Evolutionary conservation across 2,797 vertebrate genomes (phyloP), one percentile per base, ranked within the genome.

Genomic region (Chaunax sp.): DNA sequence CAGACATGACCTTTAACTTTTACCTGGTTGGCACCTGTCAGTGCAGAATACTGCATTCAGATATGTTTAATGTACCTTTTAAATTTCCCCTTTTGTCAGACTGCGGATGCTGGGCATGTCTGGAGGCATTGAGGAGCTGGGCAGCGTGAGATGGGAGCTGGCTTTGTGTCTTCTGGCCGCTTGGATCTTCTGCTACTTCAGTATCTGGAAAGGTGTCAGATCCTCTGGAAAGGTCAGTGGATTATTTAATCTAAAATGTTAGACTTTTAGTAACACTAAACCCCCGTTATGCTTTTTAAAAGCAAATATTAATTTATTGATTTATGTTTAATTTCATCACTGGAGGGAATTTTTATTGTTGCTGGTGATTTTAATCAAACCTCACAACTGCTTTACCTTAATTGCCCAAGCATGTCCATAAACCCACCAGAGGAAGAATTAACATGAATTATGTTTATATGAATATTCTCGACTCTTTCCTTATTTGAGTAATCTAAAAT

Each of bases 201-300:
- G 74, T 35, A 72, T 89, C 19, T 90, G 87, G 89, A 91, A 91
- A 82, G 74, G 89, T 20, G 77, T 87, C 53, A 85, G 35, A 46
- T 89, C 88, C 5, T 79, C 86, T 53, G 88, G 83, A 46, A 91
- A 89, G 81, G 87, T 73, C n/a, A 45, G 38, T 37, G 35, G 40
- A 43, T 4, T 7, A 9, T 43, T 2, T n/a, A 14, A 43, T 7
- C 4, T n/a, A 45, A 8, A 45, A 43, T 43, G n/a, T 19, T n/a
- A 43, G 9, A 19, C 4, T 40, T 15, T 2, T 40, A 10, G 16
- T n/a, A 11, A 40, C 16, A 30, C 5, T 5, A 30, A 30, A 30
- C 28, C 9, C 5, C 28, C 28, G 9, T 4, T 1, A 30, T 30
- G 28, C 28, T 30, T 30, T 30, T 6, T 6, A 30, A 30, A 30